phyloP scores from a whole-genome alignment of 2,888 invertebrate species.

The Drosophila lutescens region DNA sequence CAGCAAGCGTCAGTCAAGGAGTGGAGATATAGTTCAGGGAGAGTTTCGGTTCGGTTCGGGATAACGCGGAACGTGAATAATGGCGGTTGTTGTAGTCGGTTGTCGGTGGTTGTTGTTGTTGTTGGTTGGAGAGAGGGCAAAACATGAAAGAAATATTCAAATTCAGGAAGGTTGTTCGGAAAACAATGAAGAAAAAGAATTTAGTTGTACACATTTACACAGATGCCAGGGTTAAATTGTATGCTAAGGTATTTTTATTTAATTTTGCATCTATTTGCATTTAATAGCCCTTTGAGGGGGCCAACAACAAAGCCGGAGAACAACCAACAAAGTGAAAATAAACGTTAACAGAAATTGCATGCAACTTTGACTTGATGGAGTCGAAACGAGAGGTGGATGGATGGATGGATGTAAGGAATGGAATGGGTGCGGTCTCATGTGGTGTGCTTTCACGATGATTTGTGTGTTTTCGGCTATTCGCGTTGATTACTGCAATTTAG shows the following conservation, averaged over 20 bases:
- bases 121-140: conserved; percentile 47
- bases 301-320: conserved; percentile 26
- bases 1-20: conserved; percentile 65
- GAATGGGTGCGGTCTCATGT: conserved; percentile 17
- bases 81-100: conserved; percentile 53
- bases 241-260: conserved; percentile 69
- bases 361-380: conserved; percentile 43
- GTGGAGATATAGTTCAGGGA: conserved; percentile 42
- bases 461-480: conserved; percentile 42
- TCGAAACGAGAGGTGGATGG: conserved; percentile 13
- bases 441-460: conserved; percentile 14
- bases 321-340: conserved; percentile 43
- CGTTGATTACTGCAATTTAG: conserved; percentile 38
- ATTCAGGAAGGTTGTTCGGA: conserved; percentile 46
- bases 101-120: conserved; percentile 54
- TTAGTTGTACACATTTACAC: conserved; percentile 39
- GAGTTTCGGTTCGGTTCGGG: conserved; percentile 56
- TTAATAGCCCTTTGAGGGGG: conserved; percentile 46
- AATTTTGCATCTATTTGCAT: conserved; percentile 69
- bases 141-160: conserved; percentile 70
- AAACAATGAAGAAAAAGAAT: conserved; percentile 43
- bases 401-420: conserved; percentile 1
- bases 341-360: conserved; percentile 59
- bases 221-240: conserved; percentile 51
- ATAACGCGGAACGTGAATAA: conserved; percentile 58